Percentiles rank a stretch among this genome's conserved stretches.
These are phyloP conservation scores for Fregetta grallaria DNA, from an alignment of 2,113 vertebrate genomes.

Conservation along the genomic window DNA sequence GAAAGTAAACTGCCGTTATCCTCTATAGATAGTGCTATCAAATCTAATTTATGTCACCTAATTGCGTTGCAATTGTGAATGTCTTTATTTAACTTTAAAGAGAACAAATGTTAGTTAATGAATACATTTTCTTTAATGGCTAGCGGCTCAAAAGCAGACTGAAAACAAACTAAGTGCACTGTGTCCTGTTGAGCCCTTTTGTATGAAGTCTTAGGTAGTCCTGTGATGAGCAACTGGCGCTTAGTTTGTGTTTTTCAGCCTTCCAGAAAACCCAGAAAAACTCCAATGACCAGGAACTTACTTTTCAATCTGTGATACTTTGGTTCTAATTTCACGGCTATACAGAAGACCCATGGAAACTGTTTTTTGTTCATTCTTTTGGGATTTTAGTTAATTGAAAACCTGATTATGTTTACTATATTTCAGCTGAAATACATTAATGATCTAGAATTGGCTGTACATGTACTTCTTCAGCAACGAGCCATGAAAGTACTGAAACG, in stretches of 20 bases:
- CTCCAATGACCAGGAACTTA: background rate
- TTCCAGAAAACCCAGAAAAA: background rate
- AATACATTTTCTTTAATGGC: background rate
- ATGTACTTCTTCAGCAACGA: slow-evolving; percentile 78
- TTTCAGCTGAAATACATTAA: slow-evolving; percentile 83
- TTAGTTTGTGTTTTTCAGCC: background rate
- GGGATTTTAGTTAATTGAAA: background rate
- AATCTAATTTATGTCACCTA: background rate
- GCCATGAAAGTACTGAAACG: slow-evolving; percentile 68
- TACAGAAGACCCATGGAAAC: background rate
- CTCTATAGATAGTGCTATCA: background rate
- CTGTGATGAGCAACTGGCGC: background rate
- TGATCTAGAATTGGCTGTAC: slow-evolving; percentile 82
- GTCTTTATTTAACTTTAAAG: background rate
- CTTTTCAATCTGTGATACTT: background rate
- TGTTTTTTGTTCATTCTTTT: background rate
- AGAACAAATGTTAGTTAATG: background rate
- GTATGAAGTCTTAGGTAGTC: background rate
- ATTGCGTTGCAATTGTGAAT: background rate
- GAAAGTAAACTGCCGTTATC: background rate
- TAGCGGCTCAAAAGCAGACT: background rate
- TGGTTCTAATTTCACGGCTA: background rate
- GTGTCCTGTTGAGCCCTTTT: background rate
- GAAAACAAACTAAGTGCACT: background rate
- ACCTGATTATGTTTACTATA: background rate